Evolutionary conservation across 2,113 vertebrate species (phyloP).

Genomic region (Aplodontia rufa): DNA sequence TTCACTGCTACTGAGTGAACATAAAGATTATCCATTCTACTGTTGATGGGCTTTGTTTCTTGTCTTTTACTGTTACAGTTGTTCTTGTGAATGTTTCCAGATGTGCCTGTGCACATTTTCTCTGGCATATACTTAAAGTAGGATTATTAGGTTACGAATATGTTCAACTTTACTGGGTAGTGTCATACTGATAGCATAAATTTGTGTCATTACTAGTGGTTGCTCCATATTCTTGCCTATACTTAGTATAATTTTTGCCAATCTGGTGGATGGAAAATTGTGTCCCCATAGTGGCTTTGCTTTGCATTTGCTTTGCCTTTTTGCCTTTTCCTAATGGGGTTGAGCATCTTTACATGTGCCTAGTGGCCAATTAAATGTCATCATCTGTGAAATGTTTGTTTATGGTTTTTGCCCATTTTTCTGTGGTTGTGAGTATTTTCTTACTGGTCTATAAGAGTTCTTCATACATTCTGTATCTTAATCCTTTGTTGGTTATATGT

Average conservation of each 20-base stretch:
- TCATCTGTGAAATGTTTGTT: conserved; percentile 25
- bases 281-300: neutral
- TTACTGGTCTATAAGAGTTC: neutral
- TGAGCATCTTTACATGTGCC: neutral
- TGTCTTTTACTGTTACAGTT: neutral
- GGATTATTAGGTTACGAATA: neutral
- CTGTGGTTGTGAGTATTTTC: neutral
- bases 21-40: neutral
- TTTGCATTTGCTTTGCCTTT: conserved; percentile 20
- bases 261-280: neutral
- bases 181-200: neutral
- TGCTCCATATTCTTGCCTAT: neutral
- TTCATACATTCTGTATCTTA: neutral
- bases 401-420: conserved; percentile 26
- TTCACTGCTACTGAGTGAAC: neutral
- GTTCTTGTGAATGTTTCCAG: neutral
- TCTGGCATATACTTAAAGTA: neutral
- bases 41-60: neutral
- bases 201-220: neutral
- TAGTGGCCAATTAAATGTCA: neutral
- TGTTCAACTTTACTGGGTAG: neutral
- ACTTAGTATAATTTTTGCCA: neutral
- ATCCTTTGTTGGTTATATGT: neutral
- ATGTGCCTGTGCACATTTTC: neutral
- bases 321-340: neutral